A percentile compares a stretch with the other conserved stretches of the same genome.
These are phyloP conservation scores for Aspidiotus rigidus DNA, from an alignment of 2,888 invertebrate genomes.

Conservation along the genomic window DNA sequence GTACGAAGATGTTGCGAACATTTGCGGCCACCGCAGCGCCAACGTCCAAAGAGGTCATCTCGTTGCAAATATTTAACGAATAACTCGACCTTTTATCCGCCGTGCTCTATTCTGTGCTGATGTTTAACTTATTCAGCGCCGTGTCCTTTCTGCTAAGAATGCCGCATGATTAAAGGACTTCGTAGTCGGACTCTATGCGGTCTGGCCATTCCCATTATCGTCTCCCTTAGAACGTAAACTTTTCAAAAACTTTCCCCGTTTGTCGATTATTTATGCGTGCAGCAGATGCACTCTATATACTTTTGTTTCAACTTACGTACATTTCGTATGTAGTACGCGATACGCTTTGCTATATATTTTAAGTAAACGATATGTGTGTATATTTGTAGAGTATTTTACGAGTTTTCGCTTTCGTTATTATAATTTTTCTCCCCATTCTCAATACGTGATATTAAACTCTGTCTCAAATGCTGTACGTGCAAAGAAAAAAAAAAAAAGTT, in stretches of 20 bases:
- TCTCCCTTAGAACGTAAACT: slow-evolving; percentile 33
- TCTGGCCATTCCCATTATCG: slow-evolving; percentile 33
- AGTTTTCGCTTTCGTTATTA: too few species aligned
- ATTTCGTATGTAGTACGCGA: too few species aligned
- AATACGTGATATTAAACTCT: too few species aligned
- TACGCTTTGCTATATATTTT: too few species aligned
- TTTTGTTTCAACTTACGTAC: neutral
- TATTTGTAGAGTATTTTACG: too few species aligned
- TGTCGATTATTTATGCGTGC: slow-evolving; percentile 32
- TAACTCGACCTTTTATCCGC: slow-evolving; percentile 14
- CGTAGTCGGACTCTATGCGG: slow-evolving; percentile 30
- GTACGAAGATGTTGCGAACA: slow-evolving; percentile 33
- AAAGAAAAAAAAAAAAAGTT: too few species aligned
- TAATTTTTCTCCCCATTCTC: too few species aligned
- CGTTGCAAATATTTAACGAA: slow-evolving; percentile 29
- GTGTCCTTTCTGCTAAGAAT: slow-evolving; percentile 27
- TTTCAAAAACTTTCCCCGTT: slow-evolving; percentile 33
- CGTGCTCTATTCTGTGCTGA: neutral
- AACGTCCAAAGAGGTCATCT: slow-evolving; percentile 20
- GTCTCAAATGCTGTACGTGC: too few species aligned
- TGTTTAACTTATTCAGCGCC: neutral
- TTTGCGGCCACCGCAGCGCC: slow-evolving; percentile 29
- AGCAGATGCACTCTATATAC: slow-evolving; percentile 30
- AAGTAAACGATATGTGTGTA: too few species aligned
- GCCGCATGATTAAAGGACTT: slow-evolving; percentile 32